Conservation (phyloP, 2,888 invertebrate genomes). For the Linyphia triangularis region DNA sequence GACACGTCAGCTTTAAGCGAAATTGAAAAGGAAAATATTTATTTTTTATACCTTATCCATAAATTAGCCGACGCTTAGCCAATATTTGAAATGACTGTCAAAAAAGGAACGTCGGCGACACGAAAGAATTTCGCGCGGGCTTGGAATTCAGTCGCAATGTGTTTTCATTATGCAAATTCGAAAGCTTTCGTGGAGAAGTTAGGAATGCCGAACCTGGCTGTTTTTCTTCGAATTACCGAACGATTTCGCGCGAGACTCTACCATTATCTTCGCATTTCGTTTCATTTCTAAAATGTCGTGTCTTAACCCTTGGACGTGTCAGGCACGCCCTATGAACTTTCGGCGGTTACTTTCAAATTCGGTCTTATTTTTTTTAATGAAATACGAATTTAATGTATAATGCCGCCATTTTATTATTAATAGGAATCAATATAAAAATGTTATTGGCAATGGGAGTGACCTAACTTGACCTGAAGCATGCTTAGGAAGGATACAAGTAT, state of each 20-base stretch:
- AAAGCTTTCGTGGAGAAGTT: constrained; percentile 1
- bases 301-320: background rate
- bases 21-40: background rate
- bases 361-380: no score
- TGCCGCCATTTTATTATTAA: no score
- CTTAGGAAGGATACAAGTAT: no score
- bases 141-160: constrained; percentile 26
- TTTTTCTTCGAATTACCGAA: background rate
- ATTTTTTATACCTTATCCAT: no score
- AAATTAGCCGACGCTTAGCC: background rate
- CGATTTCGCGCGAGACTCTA: background rate
- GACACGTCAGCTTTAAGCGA: background rate
- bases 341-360: background rate
- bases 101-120: background rate
- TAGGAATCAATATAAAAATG: no score
- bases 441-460: no score
- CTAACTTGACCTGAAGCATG: no score
- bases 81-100: constrained; percentile 9
- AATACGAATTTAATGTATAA: no score
- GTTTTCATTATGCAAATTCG: constrained; percentile 28
- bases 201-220: constrained; percentile 1
- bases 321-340: background rate
- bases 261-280: background rate
- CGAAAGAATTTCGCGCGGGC: constrained; percentile 1
- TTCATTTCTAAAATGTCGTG: background rate